Base-by-base conservation (phyloP, 2,888 invertebrate species). In the Bimastos eiseni region DNA sequence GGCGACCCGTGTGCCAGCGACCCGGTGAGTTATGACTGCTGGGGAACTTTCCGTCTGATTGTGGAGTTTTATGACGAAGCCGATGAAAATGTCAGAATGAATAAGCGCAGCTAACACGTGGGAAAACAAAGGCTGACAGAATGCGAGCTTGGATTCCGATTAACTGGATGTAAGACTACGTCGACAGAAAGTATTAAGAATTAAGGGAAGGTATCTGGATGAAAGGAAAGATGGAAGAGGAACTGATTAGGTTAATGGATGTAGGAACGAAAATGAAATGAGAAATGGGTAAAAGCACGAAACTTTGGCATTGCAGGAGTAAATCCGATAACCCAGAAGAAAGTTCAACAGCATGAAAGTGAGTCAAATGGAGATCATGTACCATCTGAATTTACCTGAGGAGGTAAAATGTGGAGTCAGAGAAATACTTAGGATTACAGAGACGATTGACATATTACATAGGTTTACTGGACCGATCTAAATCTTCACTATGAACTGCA, bases 51-150 rank as follows among this genome's bases (percentile, higher is more conserved):
- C 70, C 70, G 5, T 70, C n/a, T 70, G n/a, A 6, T 70, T 3
- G 30, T 17, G 70, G n/a, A 70, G 70, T 70, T 70, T 70, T 70
- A 70, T 70, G 70, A n/a, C 70, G 70, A 70, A 70, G 70, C 30
- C n/a, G n/a, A 70, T 70, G 70, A 70, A 30, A 70, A n/a, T n/a
- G 70, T n/a, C 70, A 70, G 70, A n/a, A 70, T 70, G 70, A 70
- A 70, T 70, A n/a, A n/a, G 70, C 70, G 30, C 70, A 70, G 13
- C 13, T 70, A 70, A 11, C 70, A 70, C 70, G 70, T 70, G n/a
- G 70, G 70, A 70, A 70, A 70, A 70, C 70, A 70, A 49, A 49
- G 49, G 24, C 30, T n/a, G 70, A 70, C 30, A 24, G 2, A 11
- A 70, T 70, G n/a, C 70, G n/a, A n/a, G 70, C 70, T 13, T 30